Evolutionary conservation across 2,888 invertebrate species (phyloP), one percentile per base, ranked within the genome.

Genomic region (Brenthis daphne): DNA sequence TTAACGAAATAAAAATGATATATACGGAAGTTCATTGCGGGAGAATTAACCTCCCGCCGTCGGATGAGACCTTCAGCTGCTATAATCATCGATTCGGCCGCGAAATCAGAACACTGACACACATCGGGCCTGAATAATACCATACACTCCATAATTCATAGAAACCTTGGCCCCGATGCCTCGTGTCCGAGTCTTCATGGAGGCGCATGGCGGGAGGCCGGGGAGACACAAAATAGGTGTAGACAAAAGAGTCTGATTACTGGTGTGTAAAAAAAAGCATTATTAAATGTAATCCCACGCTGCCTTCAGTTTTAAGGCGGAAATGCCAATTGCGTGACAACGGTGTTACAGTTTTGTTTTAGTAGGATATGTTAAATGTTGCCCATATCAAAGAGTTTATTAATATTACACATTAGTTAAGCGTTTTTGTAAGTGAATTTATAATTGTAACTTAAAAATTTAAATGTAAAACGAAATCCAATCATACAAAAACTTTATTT

Each of bases 131-230:
- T 84, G 88, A 90, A 90, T 91, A 90, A 90, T 89, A 88, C 90
- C 89, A 89, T 90, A 88, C 86, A 87, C 86, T 91, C 89, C 89
- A 91, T 92, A 91, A 92, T 90, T 90, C 91, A 92, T 87, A 82
- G 84, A 82, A 84, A 83, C 91, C 92, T 92, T 91, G 91, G 89
- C 91, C 92, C 82, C 87, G 85, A 87, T 90, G 81, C 80, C 80
- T 79, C 78, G 78, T 79, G 74, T 72, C 70, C 72, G 66, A 75
- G 70, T 74, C 71, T 72, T 68, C 69, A 63, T 64, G 57, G 70
- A 70, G 73, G 69, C 67, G 20, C 65, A 65, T 64, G 58, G 54
- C 65, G 60, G 65, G 68, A 70, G 73, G 69, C 69, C 67, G 65
- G 70, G 70, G 71, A 69, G 66, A 72, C 50, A 60, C 54, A 54